Evolutionary conservation across 2,113 vertebrate species (phyloP).

Genomic region (Sula dactylatra): DNA sequence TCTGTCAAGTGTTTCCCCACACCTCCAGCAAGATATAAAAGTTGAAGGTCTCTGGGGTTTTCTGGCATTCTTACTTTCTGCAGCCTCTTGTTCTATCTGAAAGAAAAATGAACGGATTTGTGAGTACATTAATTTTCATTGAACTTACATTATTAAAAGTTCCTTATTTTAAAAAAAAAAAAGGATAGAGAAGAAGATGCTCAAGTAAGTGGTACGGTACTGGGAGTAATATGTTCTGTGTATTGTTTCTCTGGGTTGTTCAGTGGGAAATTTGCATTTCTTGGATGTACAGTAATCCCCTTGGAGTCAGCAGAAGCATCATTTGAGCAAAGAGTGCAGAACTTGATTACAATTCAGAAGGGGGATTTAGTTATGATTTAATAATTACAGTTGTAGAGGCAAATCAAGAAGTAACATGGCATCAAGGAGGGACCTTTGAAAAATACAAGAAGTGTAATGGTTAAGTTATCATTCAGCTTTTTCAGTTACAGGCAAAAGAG

Average conservation of each 20-base stretch:
- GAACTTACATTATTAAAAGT: background rate
- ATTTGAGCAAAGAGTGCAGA: background rate
- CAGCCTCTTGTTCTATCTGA: background rate
- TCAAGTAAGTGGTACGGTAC: background rate
- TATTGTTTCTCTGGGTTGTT: background rate
- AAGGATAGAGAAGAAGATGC: background rate
- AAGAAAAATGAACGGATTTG: constrained; percentile 70
- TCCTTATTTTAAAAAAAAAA: background rate
- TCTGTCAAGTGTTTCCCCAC: constrained; percentile 52
- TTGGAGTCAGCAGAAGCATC: background rate
- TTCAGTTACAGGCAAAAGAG: background rate
- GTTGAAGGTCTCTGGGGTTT: background rate
- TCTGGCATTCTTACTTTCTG: background rate
- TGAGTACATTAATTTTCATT: constrained; percentile 62
- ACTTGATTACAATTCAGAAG: background rate
- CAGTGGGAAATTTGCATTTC: background rate
- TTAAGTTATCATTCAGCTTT: background rate
- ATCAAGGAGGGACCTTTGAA: background rate
- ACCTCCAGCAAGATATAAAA: constrained; percentile 69
- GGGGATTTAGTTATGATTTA: background rate
- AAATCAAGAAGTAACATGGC: background rate
- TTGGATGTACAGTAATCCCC: background rate
- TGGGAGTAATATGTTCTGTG: background rate
- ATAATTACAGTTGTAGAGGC: background rate
- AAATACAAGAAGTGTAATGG: background rate